phyloP scores from a whole-genome alignment of 1,140 invertebrate species.

The Drosophila lini region DNA sequence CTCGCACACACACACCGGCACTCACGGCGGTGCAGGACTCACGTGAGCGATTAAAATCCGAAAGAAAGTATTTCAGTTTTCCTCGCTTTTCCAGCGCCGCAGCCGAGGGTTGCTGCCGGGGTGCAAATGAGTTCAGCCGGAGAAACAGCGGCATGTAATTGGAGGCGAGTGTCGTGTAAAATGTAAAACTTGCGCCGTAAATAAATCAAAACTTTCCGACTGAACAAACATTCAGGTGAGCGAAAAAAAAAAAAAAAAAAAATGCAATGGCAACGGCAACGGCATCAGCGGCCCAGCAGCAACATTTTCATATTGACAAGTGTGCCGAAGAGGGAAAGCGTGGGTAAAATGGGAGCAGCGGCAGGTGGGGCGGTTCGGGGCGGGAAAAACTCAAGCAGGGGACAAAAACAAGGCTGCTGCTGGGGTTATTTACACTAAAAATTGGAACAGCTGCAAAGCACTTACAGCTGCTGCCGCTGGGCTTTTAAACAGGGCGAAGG shows the following conservation, averaged over 20 bases:
- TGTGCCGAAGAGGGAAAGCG: conserved; percentile 37
- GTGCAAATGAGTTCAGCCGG: conserved; percentile 75
- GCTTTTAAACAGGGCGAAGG: conserved; percentile 13
- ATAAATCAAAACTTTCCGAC: conserved; percentile 84
- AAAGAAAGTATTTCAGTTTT: conserved; percentile 79
- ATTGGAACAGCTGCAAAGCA: conserved; percentile 75
- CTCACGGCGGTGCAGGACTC: conserved; percentile 49
- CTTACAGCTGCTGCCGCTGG: conserved; percentile 59
- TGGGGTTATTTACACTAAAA: conserved; percentile 77
- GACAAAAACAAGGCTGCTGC: conserved; percentile 54
- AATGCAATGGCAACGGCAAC: conserved; percentile 65
- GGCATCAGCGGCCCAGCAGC: conserved; percentile 34
- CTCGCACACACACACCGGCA: conserved; percentile 21
- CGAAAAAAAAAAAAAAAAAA: conserved; percentile 54
- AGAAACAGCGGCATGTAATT: conserved; percentile 72
- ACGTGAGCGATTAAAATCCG: conserved; percentile 83
- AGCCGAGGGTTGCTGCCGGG: conserved; percentile 60
- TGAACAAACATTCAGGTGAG: conserved; percentile 83
- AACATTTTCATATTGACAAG: conserved; percentile 78
- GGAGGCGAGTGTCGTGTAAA: conserved; percentile 83
- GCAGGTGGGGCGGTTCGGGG: conserved; percentile 1
- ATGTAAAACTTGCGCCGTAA: conserved; percentile 83
- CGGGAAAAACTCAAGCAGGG: conserved; percentile 47
- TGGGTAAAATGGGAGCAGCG: conserved; percentile 13
- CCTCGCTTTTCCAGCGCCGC: conserved; percentile 17